Evolutionary conservation across 2,888 invertebrate species (phyloP).

Genomic region (Agonopterix alstromeriana): DNA sequence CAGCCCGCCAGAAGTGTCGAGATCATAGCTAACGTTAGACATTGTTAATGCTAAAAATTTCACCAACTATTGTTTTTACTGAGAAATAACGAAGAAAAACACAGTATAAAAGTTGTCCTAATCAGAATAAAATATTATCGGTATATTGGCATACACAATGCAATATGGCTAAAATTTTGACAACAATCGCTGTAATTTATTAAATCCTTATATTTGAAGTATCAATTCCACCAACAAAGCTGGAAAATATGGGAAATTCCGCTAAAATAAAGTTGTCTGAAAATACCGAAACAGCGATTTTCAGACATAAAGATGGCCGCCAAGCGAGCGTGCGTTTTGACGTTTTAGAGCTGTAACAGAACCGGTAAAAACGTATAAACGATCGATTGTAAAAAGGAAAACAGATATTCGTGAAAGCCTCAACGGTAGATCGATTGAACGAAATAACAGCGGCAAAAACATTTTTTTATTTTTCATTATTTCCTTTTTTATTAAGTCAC

Average conservation of each 20-base stretch:
- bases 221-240: background rate
- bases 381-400: background rate
- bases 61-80: no score
- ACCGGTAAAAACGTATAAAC: background rate
- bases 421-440: no score
- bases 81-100: no score
- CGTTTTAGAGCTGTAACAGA: conserved; percentile 6
- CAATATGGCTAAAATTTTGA: no score
- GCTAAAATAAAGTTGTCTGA: conserved; percentile 8
- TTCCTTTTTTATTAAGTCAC: no score
- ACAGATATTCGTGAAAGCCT: no score
- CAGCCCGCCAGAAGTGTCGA: conserved; percentile 86
- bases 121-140: no score
- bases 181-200: background rate
- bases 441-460: no score
- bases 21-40: conserved; percentile 82
- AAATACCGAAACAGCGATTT: conserved; percentile 12
- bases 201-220: background rate
- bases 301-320: conserved; percentile 15
- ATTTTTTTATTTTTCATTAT: no score
- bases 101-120: no score
- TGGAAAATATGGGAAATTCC: background rate
- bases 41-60: conserved; percentile 24
- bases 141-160: no score
- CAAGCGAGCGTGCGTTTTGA: conserved; percentile 14